A percentile compares a stretch with the other conserved stretches of the same genome.
Evolutionary conservation across 2,113 vertebrate species (phyloP).

Genomic region (Mirounga angustirostris): DNA sequence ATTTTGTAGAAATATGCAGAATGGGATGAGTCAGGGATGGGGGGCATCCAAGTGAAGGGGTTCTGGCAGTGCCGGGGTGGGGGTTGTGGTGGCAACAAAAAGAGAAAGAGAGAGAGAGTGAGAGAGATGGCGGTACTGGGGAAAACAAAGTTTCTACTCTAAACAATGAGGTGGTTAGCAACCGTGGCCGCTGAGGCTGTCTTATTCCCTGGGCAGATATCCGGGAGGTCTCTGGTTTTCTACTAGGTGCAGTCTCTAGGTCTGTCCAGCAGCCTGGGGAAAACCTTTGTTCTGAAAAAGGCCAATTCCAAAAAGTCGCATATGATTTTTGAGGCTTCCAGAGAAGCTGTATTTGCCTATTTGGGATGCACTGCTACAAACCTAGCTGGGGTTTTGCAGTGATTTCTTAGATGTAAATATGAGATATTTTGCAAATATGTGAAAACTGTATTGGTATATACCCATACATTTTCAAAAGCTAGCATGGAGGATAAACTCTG

Average conservation of each 20-base stretch:
- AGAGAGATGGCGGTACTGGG: background rate
- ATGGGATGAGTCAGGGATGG: background rate
- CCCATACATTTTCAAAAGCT: background rate
- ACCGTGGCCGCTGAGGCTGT: background rate
- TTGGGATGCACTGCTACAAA: conserved; percentile 90
- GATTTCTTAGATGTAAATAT: conserved; percentile 88
- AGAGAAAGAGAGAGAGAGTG: too few species aligned
- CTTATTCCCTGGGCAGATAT: background rate
- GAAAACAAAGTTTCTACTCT: conserved; percentile 68
- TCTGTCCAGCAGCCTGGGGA: background rate
- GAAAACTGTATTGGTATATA: background rate
- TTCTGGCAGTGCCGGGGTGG: background rate
- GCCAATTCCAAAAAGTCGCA: background rate
- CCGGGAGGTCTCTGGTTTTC: background rate
- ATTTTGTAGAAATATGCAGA: conserved; percentile 51
- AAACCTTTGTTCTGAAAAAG: conserved; percentile 66
- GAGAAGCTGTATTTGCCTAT: conserved; percentile 83
- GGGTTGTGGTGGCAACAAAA: background rate
- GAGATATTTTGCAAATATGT: conserved; percentile 16
- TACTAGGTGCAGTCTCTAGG: background rate
- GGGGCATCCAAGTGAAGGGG: background rate
- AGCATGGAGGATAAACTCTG: background rate
- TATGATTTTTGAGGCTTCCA: conserved; percentile 34
- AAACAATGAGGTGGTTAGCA: conserved; percentile 62
- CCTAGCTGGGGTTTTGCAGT: conserved; percentile 89